Conservation (phyloP, 2,888 invertebrate species). For the Agrochola circellaris region DNA sequence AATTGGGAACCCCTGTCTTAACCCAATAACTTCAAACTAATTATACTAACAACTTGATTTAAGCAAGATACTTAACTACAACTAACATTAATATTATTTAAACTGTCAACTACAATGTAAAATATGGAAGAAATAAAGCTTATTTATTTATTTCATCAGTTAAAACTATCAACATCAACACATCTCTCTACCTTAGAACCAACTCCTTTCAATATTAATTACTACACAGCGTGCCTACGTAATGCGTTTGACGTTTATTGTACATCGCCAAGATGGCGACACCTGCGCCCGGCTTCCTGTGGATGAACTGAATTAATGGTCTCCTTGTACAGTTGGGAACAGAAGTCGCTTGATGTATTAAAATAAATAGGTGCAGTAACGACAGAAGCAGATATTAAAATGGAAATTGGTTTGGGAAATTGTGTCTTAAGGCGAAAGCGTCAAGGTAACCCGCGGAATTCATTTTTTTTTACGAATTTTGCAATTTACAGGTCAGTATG, state of each 20-base stretch:
- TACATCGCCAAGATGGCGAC: conserved; percentile 52
- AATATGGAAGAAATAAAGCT: neutral
- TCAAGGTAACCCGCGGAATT: too few relatives aligned
- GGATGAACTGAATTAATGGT: conserved; percentile 58
- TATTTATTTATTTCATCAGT: neutral
- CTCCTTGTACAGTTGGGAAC: conserved; percentile 15
- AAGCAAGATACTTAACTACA: too few relatives aligned
- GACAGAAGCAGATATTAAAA: neutral
- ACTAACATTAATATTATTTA: neutral
- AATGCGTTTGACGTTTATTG: conserved; percentile 57
- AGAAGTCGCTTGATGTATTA: conserved; percentile 6
- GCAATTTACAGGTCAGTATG: too few relatives aligned
- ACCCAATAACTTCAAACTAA: too few relatives aligned
- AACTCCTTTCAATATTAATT: conserved; percentile 30
- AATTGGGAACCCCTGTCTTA: too few relatives aligned
- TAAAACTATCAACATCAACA: neutral
- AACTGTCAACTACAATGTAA: neutral
- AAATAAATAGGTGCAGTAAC: conserved; percentile 3
- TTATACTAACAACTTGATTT: too few relatives aligned
- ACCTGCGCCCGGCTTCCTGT: conserved; percentile 53
- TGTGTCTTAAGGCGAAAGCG: neutral
- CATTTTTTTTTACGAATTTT: too few relatives aligned
- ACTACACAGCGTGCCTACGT: conserved; percentile 14
- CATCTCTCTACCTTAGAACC: neutral
- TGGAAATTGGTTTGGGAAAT: neutral